Evolutionary conservation across 2,113 vertebrate species (phyloP).

Genomic region (Entosphenus tridentatus): DNA sequence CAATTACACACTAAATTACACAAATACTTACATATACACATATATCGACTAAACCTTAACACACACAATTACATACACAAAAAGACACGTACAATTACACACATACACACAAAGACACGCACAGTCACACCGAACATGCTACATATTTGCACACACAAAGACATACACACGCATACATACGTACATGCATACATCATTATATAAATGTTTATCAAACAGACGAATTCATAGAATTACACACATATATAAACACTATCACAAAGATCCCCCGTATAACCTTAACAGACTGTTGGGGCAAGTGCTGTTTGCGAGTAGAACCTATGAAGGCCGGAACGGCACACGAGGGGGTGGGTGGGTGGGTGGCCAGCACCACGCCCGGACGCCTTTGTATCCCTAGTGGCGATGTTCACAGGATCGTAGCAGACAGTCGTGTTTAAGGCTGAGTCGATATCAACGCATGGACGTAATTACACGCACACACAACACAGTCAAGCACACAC

Average conservation of each 20-base stretch:
- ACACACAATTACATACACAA: neutral
- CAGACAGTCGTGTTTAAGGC: too few relatives aligned
- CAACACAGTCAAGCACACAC: too few relatives aligned
- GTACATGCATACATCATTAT: neutral
- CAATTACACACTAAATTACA: neutral
- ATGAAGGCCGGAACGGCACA: too few relatives aligned
- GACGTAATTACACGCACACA: too few relatives aligned
- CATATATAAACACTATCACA: neutral
- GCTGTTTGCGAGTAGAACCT: too few relatives aligned
- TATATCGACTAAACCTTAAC: neutral
- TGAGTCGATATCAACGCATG: too few relatives aligned
- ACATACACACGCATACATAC: neutral
- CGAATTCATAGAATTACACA: neutral
- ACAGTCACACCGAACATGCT: neutral
- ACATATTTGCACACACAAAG: neutral
- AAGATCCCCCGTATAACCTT: neutral
- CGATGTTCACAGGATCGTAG: too few relatives aligned
- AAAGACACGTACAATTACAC: neutral
- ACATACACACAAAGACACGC: neutral
- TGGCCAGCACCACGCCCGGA: too few relatives aligned
- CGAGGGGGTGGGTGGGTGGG: too few relatives aligned
- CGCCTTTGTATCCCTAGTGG: too few relatives aligned
- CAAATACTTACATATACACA: neutral
- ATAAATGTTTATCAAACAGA: neutral
- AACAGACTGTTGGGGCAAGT: neutral